Base-by-base conservation (phyloP, 2,888 invertebrate species). In the Drosophila prolongata region DNA sequence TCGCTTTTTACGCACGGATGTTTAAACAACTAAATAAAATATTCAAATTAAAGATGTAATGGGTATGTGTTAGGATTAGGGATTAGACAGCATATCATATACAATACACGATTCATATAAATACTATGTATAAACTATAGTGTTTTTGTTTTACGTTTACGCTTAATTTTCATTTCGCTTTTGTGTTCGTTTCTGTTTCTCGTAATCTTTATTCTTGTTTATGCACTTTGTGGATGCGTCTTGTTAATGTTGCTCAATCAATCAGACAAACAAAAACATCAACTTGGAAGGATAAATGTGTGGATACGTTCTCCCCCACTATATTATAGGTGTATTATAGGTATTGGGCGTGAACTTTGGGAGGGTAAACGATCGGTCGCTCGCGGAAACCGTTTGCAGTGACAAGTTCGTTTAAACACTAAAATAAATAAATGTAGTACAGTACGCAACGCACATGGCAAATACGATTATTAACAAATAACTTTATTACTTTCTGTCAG, bases 51-150 rank as follows among this genome's bases (percentile, higher is more conserved):
- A 77, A 87, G 75, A 78, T 57, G 40, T 76, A 67, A 62, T 66
- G 57, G 75, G 70, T 76, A 47, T 59, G 78, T 68, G 71, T 85
- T 80, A 62, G 84, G 87, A 73, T 84, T 74, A 74, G 75, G 77
- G 76, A 73, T 87, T 76, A 84, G 87, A 83, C 84, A 87, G 84
- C 87, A 87, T 83, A 87, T 87, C 81, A 81, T 82, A 87, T 87
- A 83, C 84, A 86, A 79, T 80, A 87, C 79, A 83, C 76, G 56
- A 78, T 79, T 65, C 61, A 72, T 73, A 73, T 69, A 83, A 80
- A 79, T 83, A 87, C 84, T 79, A 86, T 67, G 64, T 76, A 78
- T 75, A 83, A 80, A 84, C 82, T 87, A 80, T 80, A 78, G 59
- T 55, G 44, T 64, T 59, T 44, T 74, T 43, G 40, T 35, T 37